phyloP scores from a whole-genome alignment of 2,113 vertebrate species.

The Neomonachus schauinslandi region DNA sequence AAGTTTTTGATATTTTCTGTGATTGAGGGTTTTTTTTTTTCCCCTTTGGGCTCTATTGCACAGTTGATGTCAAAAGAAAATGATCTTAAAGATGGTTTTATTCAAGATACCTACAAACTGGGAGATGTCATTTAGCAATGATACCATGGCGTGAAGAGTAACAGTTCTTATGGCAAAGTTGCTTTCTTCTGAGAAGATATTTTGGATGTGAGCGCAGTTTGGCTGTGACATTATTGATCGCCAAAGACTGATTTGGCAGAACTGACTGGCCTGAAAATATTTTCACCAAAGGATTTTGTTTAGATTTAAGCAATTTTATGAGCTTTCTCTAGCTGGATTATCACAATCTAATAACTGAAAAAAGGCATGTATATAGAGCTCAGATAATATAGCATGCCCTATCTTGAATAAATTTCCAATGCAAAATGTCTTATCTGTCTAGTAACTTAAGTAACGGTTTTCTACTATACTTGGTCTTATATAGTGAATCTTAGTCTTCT shows the following conservation, averaged over 20 bases:
- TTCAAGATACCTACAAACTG: neutral
- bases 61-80: constrained; percentile 24
- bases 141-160: neutral
- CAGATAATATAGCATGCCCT: neutral
- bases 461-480: neutral
- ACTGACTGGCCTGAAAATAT: neutral
- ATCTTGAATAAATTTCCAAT: neutral
- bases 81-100: neutral
- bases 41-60: neutral
- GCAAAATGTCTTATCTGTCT: neutral
- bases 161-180: neutral
- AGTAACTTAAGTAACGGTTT: neutral
- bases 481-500: neutral
- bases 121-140: neutral
- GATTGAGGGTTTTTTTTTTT: neutral
- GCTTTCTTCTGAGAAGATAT: neutral
- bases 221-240: neutral
- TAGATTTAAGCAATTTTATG: constrained; percentile 12
- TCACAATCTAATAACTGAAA: constrained; percentile 13
- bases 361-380: neutral
- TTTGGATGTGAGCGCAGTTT: neutral
- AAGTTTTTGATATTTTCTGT: neutral
- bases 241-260: neutral
- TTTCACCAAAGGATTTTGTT: constrained; percentile 33
- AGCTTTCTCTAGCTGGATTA: neutral